These are phyloP conservation scores for Protophormia terraenovae DNA, from an alignment of 2,888 invertebrate species.

Conservation along the genomic window DNA sequence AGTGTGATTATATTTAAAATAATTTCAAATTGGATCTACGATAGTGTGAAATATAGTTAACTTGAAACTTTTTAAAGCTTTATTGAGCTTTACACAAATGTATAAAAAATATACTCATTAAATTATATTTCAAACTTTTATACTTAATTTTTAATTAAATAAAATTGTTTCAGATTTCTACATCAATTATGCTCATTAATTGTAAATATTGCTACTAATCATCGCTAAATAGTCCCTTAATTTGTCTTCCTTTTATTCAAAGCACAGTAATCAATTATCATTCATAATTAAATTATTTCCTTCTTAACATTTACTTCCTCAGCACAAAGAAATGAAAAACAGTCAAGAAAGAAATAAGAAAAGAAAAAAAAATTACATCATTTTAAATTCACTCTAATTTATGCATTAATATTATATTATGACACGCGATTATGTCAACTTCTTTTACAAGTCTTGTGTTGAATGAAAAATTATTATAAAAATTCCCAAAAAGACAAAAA, in stretches of 20 bases:
- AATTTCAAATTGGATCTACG: too few species aligned
- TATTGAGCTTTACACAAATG: too few species aligned
- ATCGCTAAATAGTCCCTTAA: not conserved
- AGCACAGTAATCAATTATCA: not conserved
- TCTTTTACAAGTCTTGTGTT: not conserved
- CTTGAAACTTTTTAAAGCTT: too few species aligned
- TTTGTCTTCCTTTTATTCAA: not conserved
- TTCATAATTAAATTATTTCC: slow-evolving; percentile 37
- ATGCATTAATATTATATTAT: slow-evolving; percentile 40
- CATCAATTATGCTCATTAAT: not conserved
- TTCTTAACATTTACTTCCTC: not conserved
- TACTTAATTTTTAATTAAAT: not conserved
- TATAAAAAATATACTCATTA: not conserved
- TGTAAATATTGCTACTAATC: not conserved
- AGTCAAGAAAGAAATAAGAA: not conserved
- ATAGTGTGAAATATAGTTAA: too few species aligned
- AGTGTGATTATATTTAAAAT: too few species aligned
- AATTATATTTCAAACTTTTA: not conserved
- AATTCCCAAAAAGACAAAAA: too few species aligned
- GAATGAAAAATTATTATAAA: slow-evolving; percentile 3
- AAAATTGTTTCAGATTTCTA: not conserved
- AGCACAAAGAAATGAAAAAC: not conserved
- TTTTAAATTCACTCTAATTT: slow-evolving; percentile 26
- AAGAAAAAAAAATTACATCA: slow-evolving; percentile 10
- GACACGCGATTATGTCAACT: slow-evolving; percentile 56